Evolutionary conservation across 2,113 vertebrate genomes (phyloP), one percentile per base, ranked within the genome.

Genomic region (Sula dactylatra): DNA sequence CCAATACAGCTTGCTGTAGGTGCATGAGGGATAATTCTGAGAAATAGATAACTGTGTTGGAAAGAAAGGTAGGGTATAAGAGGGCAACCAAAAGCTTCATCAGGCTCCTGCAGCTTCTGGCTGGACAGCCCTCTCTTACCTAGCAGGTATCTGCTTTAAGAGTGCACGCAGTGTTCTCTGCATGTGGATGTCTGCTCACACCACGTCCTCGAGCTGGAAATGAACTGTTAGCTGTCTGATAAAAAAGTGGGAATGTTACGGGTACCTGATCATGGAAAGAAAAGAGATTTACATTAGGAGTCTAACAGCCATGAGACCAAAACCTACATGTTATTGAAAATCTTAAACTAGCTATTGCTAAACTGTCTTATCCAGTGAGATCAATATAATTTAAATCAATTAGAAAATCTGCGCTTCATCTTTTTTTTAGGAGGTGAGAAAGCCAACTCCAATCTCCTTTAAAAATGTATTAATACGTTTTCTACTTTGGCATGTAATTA

Each of bases 81-180:
- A 78, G 5, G 50, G 32, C 69, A 71, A 89, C 59, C 38, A 82
- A 89, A 93, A 82, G 8, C 50, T 91, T 82, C 61, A 78, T 82
- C 69, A 78, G 34, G 32, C 15, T 73, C 59, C 84, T 74, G 64
- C 36, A 58, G 70, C 45, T 91, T 94, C 71, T 17, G 25, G 15
- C 36, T 77, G 52, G 84, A 91, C 78, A 69, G 27, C 11, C 5
- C 22, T 76, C 31, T 88, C 62, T 58, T 55, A 65, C n/a, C 22
- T 73, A 69, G n/a, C 4, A 11, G 56, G 74, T n/a, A 91, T 7
- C 15, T 22, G 34, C 21, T 85, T 59, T 59, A n/a, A 49, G 49
- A 65, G 27, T 18, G 16, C 31, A 69, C 0, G 0, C 19, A 38
- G 49, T 0, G 2, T 42, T 95, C 7, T 1, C 44, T 86, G 34